Conservation (phyloP, 2,797 vertebrate species). For the Hipposideros larvatus region DNA sequence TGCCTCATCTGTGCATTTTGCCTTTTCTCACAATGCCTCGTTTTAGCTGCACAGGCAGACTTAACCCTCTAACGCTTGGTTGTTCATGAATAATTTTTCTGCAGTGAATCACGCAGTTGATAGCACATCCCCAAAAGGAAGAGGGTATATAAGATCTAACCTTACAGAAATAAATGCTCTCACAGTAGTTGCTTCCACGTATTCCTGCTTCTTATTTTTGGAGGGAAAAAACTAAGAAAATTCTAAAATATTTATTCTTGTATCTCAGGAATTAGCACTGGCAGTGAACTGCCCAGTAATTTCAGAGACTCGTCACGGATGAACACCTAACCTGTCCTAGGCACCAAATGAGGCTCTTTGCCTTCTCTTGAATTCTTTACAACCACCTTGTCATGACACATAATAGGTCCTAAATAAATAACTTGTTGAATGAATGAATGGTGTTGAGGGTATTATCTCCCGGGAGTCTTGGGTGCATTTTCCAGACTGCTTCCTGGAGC, state of each 20-base stretch:
- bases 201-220: constrained; percentile 25
- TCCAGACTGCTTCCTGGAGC: neutral
- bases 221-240: constrained; percentile 10
- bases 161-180: constrained; percentile 39
- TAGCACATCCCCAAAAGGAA: neutral
- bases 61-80: neutral
- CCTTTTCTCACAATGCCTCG: neutral
- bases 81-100: constrained; percentile 39
- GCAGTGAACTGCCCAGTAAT: neutral
- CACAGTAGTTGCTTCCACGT: neutral
- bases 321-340: neutral
- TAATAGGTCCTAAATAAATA: neutral
- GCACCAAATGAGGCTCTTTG: neutral
- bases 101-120: constrained; percentile 25
- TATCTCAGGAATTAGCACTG: constrained; percentile 23
- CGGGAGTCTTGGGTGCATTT: neutral
- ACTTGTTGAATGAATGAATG: neutral
- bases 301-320: neutral
- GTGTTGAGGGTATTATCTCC: neutral
- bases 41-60: neutral
- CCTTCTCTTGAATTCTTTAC: constrained; percentile 1
- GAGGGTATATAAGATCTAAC: neutral
- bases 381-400: neutral
- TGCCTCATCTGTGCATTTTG: constrained; percentile 16
- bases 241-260: neutral